Evolutionary conservation across 2,888 invertebrate species (phyloP).

Genomic region (Monochamus alternatus): DNA sequence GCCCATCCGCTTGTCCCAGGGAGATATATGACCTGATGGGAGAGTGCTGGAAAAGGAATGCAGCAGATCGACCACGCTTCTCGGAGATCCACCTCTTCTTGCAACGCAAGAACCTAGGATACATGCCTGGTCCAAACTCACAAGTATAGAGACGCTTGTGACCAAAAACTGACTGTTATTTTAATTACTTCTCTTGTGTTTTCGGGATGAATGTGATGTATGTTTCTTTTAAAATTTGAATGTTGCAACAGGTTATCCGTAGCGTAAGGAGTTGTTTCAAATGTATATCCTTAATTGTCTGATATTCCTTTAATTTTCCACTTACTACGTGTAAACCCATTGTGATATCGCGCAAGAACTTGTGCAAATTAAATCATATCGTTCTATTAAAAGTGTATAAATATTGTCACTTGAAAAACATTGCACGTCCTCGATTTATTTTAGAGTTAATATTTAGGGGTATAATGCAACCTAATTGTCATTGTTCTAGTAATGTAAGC

Average conservation of each 20-base stretch:
- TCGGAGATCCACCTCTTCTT: conserved; percentile 91
- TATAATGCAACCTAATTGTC: conserved; percentile 15
- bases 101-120: conserved; percentile 80
- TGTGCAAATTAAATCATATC: conserved; percentile 68
- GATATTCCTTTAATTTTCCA: conserved; percentile 36
- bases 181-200: conserved; percentile 31
- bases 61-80: conserved; percentile 87
- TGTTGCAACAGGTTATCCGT: conserved; percentile 42
- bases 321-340: conserved; percentile 57
- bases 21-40: conserved; percentile 94
- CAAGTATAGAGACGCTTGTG: conserved; percentile 45
- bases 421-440: conserved; percentile 27
- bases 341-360: conserved; percentile 67
- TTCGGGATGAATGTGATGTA: conserved; percentile 47
- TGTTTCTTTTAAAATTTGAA: conserved; percentile 35
- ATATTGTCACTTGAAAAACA: conserved; percentile 46
- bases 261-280: conserved; percentile 44
- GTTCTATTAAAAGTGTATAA: conserved; percentile 57
- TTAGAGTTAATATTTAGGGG: conserved; percentile 21
- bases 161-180: conserved; percentile 34
- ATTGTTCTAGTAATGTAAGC: conserved; percentile 33
- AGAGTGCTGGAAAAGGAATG: conserved; percentile 91
- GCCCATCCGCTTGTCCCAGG: conserved; percentile 85
- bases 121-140: conserved; percentile 72
- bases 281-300: conserved; percentile 29